Evolutionary conservation across 2,113 vertebrate genomes (phyloP).

Genomic region (Glaucidium brasilianum): DNA sequence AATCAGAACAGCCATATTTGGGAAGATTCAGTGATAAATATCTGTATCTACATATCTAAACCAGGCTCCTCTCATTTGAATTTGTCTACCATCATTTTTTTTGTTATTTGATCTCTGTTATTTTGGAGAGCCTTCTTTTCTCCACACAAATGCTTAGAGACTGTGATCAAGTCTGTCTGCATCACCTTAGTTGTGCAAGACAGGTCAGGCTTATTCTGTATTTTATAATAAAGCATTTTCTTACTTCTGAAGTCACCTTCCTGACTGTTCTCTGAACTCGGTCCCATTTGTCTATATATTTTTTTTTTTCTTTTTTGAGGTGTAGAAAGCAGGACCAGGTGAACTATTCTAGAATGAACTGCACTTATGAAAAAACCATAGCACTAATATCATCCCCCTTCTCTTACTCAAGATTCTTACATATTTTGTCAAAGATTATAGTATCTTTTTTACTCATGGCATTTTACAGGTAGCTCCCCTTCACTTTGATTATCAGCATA

Average conservation of each 20-base stretch:
- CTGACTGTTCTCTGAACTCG: neutral
- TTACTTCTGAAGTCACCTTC: neutral
- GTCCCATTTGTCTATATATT: neutral
- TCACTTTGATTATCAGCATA: neutral
- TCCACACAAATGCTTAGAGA: neutral
- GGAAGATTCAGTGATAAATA: neutral
- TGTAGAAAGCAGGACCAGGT: neutral
- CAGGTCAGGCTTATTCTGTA: neutral
- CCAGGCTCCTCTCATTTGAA: neutral
- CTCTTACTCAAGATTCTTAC: neutral
- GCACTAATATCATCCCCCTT: neutral
- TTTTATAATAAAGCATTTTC: neutral
- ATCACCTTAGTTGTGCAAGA: neutral
- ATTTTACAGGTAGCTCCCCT: neutral
- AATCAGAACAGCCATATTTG: neutral
- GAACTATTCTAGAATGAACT: neutral
- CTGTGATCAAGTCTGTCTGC: neutral
- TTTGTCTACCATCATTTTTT: neutral
- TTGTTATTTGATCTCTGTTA: neutral
- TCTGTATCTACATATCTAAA: neutral
- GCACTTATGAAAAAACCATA: neutral
- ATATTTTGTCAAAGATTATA: neutral
- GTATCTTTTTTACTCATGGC: neutral
- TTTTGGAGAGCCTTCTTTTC: neutral
- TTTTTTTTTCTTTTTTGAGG: neutral